Conservation (phyloP, 1,140 invertebrate species). For the Zaprionus davidi region DNA sequence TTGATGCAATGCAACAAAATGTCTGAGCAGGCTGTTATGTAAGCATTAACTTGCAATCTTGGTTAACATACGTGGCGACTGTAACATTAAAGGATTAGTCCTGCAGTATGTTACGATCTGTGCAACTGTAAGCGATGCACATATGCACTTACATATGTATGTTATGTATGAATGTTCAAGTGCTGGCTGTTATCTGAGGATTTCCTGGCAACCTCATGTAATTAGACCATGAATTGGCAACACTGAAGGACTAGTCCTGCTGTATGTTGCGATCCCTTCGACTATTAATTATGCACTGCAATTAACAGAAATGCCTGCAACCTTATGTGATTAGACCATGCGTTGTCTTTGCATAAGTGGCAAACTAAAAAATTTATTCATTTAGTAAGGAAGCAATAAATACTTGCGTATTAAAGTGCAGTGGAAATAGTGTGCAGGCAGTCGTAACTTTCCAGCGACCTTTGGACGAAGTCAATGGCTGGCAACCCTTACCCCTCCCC, state of each 20-base stretch:
- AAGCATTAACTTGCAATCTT: too few species aligned
- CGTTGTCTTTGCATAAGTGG: neutral
- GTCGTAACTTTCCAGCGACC: neutral
- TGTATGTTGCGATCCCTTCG: too few species aligned
- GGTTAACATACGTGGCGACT: too few species aligned
- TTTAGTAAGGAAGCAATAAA: neutral
- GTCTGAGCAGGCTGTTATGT: too few species aligned
- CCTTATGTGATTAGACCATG: neutral
- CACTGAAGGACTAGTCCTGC: too few species aligned
- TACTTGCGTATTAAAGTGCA: neutral
- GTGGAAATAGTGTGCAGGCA: neutral
- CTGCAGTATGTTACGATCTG: neutral
- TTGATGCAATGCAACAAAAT: too few species aligned
- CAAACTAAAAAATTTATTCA: neutral
- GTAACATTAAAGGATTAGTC: neutral
- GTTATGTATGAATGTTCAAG: too few species aligned
- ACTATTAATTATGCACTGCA: neutral
- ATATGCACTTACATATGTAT: too few species aligned
- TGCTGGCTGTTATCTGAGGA: too few species aligned
- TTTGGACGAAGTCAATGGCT: constrained; percentile 1
- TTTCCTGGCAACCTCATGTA: too few species aligned
- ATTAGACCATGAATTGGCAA: too few species aligned
- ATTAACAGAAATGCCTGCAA: neutral
- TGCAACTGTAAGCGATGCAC: too few species aligned
- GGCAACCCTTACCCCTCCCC: neutral